Evolutionary conservation across 1,140 invertebrate species (phyloP), one percentile per base, ranked within the genome.

Genomic region (Acarapis woodi): DNA sequence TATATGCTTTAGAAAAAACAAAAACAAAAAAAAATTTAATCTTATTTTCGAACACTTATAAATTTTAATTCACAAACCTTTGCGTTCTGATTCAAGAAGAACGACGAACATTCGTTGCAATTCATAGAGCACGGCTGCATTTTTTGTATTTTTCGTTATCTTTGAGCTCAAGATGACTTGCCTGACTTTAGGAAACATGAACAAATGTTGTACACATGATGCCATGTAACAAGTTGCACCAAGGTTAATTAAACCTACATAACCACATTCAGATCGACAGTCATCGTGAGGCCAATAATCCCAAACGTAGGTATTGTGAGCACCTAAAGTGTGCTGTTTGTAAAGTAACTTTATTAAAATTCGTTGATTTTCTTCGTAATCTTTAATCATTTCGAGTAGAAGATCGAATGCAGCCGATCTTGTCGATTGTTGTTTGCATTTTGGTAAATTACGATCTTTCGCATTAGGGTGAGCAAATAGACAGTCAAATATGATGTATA

Each of bases 171-270:
- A 49, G 37, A 93, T 72, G 0, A 77, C 73, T 22, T 70, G 63
- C 37, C 83, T 59, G 1, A 77, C 76, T 49, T 79, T 72, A 4
- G 80, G 82, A 67, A 90, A 83, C 82, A 90, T 90, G 49, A 80
- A 90, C 21, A 90, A 53, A 56, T 88, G 83, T 52, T 93, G 83
- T 67, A 90, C 80, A 50, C 79, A 87, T 16, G 82, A 82, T 3
- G 83, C 83, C 78, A 90, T 83, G 53, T 93, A 90, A 53, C 83
- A 93, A 0, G 83, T 90, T 10, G 83, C 83, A 16, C 85, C 83
- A 4, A 90, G 57, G 56, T 93, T 93, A 0, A 79, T 85, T 3
- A 90, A 56, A 0, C 85, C 85, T 1, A 87, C 80, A 55, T 83
- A 88, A 4, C 82, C 83, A 55, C 79, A 87, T 47, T 83, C 77